Evolutionary conservation across 30 jellyfish, hydroid and myxozoan species (phyloP), one percentile per base, ranked within the genome.

Genomic region (Mastigias papua): DNA sequence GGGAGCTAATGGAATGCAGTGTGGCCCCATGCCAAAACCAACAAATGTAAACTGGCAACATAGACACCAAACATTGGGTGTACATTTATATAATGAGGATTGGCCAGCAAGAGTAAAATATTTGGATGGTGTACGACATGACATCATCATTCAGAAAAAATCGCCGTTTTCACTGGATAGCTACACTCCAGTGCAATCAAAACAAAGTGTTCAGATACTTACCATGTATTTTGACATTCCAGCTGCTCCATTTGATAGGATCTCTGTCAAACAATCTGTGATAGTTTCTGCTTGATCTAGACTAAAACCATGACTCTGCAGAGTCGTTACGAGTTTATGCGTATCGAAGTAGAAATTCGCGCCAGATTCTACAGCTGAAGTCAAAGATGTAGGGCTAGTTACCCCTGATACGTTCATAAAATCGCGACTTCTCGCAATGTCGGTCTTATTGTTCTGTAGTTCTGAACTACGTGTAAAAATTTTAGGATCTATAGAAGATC

Each of bases 151-250:
- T n/a, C n/a, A n/a, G n/a, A n/a, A n/a, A n/a, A n/a, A n/a, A n/a
- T n/a, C n/a, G n/a, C n/a, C n/a, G n/a, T n/a, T n/a, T n/a, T n/a
- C n/a, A n/a, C n/a, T n/a, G n/a, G n/a, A n/a, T n/a, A n/a, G n/a
- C n/a, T n/a, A n/a, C n/a, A n/a, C n/a, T n/a, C 16, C 7, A 51
- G 17, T 1, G 67, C 5, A 51, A 9, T 9, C 16, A 51, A 51
- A 51, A n/a, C n/a, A 5, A 51, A 17, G 17, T 1, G 4, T 5
- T 51, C 42, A 63, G 3, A 63, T 63, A 63, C 88, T 85, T 49
- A 88, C 96, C 96, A 88, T 88, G 51, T 88, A 61, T 69, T 54
- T 79, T 26, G 96, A 77, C 84, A 79, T 68, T 1, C 80, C 86
- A 16, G 88, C n/a, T 3, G 90, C 91, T 37, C 96, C 90, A 27